Percentiles rank a stretch among this genome's conserved stretches.
Conservation (phyloP, 1,140 invertebrate genomes). For the Colletes gigas region DNA sequence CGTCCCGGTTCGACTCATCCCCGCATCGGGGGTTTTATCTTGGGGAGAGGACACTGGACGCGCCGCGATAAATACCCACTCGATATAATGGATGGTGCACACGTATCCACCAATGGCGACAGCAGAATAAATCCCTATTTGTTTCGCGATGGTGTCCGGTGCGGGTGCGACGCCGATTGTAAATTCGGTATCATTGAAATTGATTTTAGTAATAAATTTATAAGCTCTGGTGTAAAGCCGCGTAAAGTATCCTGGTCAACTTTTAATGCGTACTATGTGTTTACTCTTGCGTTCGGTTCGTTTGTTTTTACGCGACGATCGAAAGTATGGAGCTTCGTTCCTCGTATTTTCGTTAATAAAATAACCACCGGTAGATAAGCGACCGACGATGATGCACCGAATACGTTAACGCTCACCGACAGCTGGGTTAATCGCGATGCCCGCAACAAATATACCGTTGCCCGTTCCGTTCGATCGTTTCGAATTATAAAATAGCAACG, state of each 20-base stretch:
- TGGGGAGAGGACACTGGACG: slow-evolving; percentile 56
- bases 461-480: slow-evolving; percentile 7
- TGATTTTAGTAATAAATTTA: slow-evolving; percentile 58
- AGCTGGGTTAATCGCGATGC: slow-evolving; percentile 24
- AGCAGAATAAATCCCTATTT: slow-evolving; percentile 59
- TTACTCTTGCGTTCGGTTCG: slow-evolving; percentile 1
- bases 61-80: slow-evolving; percentile 62
- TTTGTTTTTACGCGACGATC: background rate
- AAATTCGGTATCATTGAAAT: slow-evolving; percentile 53
- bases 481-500: background rate
- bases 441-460: background rate
- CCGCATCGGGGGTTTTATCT: slow-evolving; percentile 58
- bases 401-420: slow-evolving; percentile 12
- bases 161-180: slow-evolving; percentile 24
- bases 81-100: slow-evolving; percentile 60
- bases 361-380: slow-evolving; percentile 35
- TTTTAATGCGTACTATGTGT: slow-evolving; percentile 30
- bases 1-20: slow-evolving; percentile 36
- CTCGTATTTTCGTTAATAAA: slow-evolving; percentile 23
- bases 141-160: slow-evolving; percentile 31
- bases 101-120: slow-evolving; percentile 40
- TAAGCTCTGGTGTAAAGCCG: slow-evolving; percentile 10
- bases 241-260: background rate
- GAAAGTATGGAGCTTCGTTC: background rate
- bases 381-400: background rate